These are phyloP conservation scores for Carollia perspicillata DNA, from an alignment of 2,113 vertebrate species.

Conservation along the genomic window DNA sequence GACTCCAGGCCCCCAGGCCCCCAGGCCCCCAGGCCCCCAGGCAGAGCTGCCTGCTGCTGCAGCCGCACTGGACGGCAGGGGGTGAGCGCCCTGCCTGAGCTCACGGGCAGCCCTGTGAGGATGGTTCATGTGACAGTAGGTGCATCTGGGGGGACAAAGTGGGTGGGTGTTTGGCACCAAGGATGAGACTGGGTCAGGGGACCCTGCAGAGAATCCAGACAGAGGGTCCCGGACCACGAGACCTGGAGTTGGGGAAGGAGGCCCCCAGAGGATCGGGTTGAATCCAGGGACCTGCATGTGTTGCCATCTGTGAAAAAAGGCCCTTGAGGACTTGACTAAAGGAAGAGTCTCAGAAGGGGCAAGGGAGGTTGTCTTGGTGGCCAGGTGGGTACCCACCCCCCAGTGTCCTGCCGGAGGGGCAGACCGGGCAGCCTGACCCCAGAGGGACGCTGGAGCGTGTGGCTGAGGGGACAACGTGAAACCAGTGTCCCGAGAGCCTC, in stretches of 20 bases:
- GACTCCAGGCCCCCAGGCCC: background rate
- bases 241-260: rapidly evolving
- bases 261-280: rapidly evolving
- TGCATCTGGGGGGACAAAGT: background rate
- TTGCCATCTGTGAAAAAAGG: rapidly evolving
- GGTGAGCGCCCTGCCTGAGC: background rate
- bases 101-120: background rate
- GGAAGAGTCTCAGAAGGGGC: too few relatives aligned
- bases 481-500: background rate
- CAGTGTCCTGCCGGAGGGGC: background rate
- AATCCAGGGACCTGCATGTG: rapidly evolving
- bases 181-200: background rate
- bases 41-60: rapidly evolving
- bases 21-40: background rate
- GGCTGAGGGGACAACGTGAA: too few relatives aligned
- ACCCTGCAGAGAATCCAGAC: background rate
- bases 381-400: rapidly evolving
- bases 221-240: too few relatives aligned
- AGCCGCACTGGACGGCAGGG: rapidly evolving
- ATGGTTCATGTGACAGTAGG: rapidly evolving
- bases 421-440: background rate
- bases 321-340: too few relatives aligned
- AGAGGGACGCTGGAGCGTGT: background rate
- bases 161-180: background rate
- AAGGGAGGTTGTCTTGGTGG: rapidly evolving